phyloP scores from a whole-genome alignment of 1,140 invertebrate genomes.

The Macrosteles quadrilineatus region DNA sequence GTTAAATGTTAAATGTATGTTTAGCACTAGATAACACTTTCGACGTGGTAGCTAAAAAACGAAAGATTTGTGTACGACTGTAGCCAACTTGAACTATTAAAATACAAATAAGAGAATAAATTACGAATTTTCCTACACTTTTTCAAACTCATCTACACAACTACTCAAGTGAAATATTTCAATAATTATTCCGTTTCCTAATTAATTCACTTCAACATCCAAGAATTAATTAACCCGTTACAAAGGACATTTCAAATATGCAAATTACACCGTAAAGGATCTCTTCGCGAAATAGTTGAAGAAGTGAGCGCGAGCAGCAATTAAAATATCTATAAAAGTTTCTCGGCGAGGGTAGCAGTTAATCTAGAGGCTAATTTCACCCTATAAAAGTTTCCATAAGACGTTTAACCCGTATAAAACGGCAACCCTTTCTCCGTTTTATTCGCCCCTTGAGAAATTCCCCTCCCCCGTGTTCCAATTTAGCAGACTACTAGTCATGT shows the following conservation, averaged over 20 bases:
- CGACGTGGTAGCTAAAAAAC: no score
- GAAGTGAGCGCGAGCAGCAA: not conserved
- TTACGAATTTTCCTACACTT: no score
- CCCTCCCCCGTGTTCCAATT: conserved; percentile 7
- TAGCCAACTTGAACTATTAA: no score
- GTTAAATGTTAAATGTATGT: no score
- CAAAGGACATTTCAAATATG: conserved; percentile 20
- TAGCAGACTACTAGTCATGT: conserved; percentile 22
- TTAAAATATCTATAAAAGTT: conserved; percentile 27
- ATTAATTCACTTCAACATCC: no score
- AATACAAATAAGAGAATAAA: no score
- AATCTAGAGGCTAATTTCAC: conserved; percentile 17
- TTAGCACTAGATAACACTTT: no score
- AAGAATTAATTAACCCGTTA: no score
- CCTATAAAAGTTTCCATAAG: conserved; percentile 26
- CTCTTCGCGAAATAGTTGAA: conserved; percentile 20
- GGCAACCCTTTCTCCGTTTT: conserved; percentile 17
- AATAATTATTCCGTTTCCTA: no score
- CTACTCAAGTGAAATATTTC: no score
- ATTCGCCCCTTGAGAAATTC: conserved; percentile 1
- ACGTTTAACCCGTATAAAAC: conserved; percentile 20
- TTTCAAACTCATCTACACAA: no score
- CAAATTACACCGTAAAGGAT: conserved; percentile 5
- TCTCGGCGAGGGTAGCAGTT: not conserved
- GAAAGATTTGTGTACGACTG: no score